Evolutionary conservation across 2,797 vertebrate species (phyloP).

Genomic region (Labroides dimidiatus): DNA sequence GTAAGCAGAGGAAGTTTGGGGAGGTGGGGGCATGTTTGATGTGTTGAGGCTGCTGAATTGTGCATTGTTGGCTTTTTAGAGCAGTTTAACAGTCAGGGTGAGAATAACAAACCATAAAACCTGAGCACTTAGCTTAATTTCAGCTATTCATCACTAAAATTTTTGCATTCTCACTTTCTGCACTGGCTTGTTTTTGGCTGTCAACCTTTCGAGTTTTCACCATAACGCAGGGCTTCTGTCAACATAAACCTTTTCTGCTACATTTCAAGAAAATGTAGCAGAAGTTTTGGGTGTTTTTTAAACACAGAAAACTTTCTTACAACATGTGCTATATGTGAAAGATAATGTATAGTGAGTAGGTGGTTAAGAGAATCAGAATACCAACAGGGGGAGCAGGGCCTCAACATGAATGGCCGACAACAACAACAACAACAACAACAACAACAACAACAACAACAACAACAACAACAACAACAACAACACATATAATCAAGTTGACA

Average conservation of each 20-base stretch:
- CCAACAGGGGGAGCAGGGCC: too few relatives aligned
- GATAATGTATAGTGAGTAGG: too few relatives aligned
- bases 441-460: too few relatives aligned
- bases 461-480: too few relatives aligned
- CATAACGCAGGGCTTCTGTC: constrained; percentile 9
- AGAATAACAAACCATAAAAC: constrained; percentile 66
- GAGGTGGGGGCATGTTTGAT: constrained; percentile 52
- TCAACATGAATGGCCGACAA: too few relatives aligned
- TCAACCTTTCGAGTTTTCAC: constrained; percentile 28
- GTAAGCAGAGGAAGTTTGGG: constrained; percentile 62
- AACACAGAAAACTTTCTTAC: too few relatives aligned
- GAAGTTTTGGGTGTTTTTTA: too few relatives aligned
- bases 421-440: too few relatives aligned
- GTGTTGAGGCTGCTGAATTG: constrained; percentile 37
- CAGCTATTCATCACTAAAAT: constrained; percentile 52
- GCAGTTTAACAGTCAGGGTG: constrained; percentile 50
- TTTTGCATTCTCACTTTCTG: constrained; percentile 35
- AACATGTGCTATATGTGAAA: too few relatives aligned
- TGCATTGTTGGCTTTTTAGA: constrained; percentile 61
- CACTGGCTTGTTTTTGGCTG: constrained; percentile 34
- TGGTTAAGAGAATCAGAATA: too few relatives aligned
- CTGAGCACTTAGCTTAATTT: constrained; percentile 62
- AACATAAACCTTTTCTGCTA: not conserved
- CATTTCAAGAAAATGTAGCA: constrained; percentile 1
- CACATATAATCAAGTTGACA: too few relatives aligned